These are phyloP conservation scores for Aspidiotus rigidus DNA, from an alignment of 2,888 invertebrate species.

Conservation along the genomic window DNA sequence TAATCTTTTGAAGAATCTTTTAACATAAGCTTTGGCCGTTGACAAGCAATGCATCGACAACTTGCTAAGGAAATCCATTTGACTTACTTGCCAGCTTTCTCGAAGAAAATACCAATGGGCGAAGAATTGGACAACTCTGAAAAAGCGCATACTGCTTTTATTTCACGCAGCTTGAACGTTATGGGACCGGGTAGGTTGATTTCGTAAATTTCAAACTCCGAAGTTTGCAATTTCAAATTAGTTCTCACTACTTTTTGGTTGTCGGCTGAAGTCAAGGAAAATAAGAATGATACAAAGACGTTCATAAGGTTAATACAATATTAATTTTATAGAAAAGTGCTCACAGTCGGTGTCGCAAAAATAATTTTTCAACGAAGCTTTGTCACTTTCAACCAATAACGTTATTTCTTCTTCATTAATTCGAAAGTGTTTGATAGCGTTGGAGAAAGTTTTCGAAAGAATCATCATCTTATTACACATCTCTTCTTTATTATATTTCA, in stretches of 20 bases:
- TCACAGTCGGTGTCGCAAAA: slow-evolving; percentile 43
- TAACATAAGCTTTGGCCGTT: too few relatives aligned
- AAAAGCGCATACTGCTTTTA: slow-evolving; percentile 67
- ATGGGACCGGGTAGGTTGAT: slow-evolving; percentile 59
- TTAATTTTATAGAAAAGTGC: not conserved
- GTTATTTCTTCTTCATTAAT: slow-evolving; percentile 71
- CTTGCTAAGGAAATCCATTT: not conserved
- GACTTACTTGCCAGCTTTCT: slow-evolving; percentile 60
- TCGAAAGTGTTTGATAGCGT: slow-evolving; percentile 72
- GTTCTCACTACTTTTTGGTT: slow-evolving; percentile 63
- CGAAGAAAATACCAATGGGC: slow-evolving; percentile 62
- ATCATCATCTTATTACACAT: slow-evolving; percentile 49
- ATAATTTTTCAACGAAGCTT: slow-evolving; percentile 65
- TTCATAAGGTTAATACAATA: not conserved
- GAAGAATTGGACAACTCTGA: slow-evolving; percentile 60
- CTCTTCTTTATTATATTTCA: slow-evolving; percentile 43
- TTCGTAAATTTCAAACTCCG: slow-evolving; percentile 62
- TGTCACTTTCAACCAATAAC: slow-evolving; percentile 56
- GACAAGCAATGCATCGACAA: not conserved
- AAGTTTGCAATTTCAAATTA: slow-evolving; percentile 60
- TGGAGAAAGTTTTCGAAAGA: slow-evolving; percentile 57
- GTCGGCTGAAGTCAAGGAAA: slow-evolving; percentile 42
- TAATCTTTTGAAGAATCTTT: too few relatives aligned
- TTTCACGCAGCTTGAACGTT: slow-evolving; percentile 78
- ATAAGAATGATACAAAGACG: not conserved